phyloP scores from a whole-genome alignment of 2,888 invertebrate genomes.

The Agapostemon virescens region DNA sequence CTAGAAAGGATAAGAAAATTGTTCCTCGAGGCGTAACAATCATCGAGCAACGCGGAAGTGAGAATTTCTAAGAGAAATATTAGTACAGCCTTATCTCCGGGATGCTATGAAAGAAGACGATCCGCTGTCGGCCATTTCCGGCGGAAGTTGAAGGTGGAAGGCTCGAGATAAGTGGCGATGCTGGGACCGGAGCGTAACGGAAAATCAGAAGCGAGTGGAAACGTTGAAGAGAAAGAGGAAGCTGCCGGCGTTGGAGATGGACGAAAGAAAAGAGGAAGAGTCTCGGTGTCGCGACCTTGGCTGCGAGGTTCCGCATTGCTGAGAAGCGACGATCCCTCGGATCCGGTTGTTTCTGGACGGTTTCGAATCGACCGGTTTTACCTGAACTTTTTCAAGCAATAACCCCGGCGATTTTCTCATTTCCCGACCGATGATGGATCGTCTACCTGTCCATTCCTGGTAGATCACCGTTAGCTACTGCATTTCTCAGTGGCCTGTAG shows the following conservation, averaged over 20 bases:
- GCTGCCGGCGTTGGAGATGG: conserved; percentile 21
- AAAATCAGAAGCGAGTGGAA: conserved; percentile 30
- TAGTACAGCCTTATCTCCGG: conserved; percentile 16
- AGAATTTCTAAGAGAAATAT: neutral
- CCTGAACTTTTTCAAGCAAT: neutral
- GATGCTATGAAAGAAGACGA: conserved; percentile 27
- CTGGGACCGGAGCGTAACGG: conserved; percentile 53
- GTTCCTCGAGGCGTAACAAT: neutral
- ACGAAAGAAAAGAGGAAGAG: conserved; percentile 49
- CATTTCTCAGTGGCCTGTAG: neutral
- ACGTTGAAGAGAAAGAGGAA: neutral
- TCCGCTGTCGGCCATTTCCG: conserved; percentile 53
- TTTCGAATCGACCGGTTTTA: conserved; percentile 21
- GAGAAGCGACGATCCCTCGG: conserved; percentile 61
- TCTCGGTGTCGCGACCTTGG: conserved; percentile 63
- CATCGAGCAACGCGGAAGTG: neutral
- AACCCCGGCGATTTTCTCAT: neutral
- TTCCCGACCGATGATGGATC: neutral
- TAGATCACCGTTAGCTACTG: conserved; percentile 1
- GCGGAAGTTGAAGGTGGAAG: conserved; percentile 55
- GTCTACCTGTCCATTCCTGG: neutral
- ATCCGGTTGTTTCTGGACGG: conserved; percentile 24
- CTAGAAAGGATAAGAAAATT: neutral
- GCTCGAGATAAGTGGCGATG: conserved; percentile 51
- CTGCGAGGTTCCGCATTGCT: conserved; percentile 73